These are phyloP conservation scores for Phyllostomus discolor DNA, from an alignment of 2,113 vertebrate genomes.

Conservation along the genomic window DNA sequence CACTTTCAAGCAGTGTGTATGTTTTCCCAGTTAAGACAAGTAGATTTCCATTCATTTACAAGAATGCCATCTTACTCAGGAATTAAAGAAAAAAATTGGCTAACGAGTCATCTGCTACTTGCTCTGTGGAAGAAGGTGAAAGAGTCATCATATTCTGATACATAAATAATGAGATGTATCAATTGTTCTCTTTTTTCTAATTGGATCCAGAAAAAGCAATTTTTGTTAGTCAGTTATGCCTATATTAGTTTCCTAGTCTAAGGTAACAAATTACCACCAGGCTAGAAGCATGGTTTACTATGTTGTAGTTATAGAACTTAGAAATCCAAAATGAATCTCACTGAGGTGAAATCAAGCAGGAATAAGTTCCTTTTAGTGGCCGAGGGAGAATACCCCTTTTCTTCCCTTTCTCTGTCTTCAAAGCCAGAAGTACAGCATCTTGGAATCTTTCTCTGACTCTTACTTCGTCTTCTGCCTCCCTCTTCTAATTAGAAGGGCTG, in stretches of 20 bases:
- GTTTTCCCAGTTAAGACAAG: constrained; percentile 49
- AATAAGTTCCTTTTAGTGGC: neutral
- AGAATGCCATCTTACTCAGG: constrained; percentile 50
- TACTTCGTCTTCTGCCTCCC: neutral
- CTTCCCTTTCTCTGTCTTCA: neutral
- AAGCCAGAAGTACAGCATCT: neutral
- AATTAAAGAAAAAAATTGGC: constrained; percentile 54
- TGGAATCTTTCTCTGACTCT: neutral
- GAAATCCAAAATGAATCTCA: neutral
- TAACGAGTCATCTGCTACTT: constrained; percentile 57
- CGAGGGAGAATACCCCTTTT: neutral
- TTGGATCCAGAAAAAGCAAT: neutral
- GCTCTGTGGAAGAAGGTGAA: constrained; percentile 28
- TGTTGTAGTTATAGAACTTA: neutral
- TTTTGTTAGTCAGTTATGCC: neutral
- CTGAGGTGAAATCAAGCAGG: neutral
- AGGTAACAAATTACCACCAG: neutral
- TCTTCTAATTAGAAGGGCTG: neutral
- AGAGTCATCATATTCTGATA: constrained; percentile 26
- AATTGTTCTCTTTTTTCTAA: neutral
- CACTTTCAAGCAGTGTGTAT: constrained; percentile 33
- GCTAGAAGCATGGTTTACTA: neutral
- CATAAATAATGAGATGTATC: neutral
- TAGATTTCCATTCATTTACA: constrained; percentile 68
- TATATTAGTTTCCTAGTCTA: neutral